Base-by-base conservation (phyloP, 2,797 vertebrate genomes). In the Onychomys leucogaster region DNA sequence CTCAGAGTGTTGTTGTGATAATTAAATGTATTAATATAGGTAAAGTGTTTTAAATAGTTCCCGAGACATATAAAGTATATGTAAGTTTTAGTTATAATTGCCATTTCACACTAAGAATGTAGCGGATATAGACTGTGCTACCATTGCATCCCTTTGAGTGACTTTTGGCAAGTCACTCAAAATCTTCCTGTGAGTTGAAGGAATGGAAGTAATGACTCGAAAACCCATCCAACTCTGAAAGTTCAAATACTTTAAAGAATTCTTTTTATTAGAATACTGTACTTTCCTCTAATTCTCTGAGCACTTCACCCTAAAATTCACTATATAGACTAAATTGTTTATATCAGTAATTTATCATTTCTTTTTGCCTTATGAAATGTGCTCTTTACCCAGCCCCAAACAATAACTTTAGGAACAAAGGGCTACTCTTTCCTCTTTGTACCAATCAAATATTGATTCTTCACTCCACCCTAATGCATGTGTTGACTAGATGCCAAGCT, bases 361-460 rank as follows among this genome's bases (percentile, higher is more conserved):
- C 59, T 83, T 92, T 88, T 94, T 77, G 85, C 41, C 41, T 17
- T 65, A 3, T 57, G 49, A 96, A 96, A n/a, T 67, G 29, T 73
- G 27, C 73, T 59, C 77, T 80, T 85, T 67, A 65, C n/a, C 6
- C 52, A 49, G 14, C 17, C 12, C 21, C n/a, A 92, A 75, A 71
- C 19, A 88, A 61, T 55, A 82, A 65, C 46, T 91, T 93, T 63
- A 86, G 52, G n/a, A 85, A 90, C 41, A 96, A 96, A 89, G 43
- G 13, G 13, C 19, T 52, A 81, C 61, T 91, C 94, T 95, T 84
- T 83, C 32, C 46, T 96, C 52, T 96, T 87, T 77, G n/a, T 5
- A 77, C 55, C 90, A 55, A 65, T 89, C 84, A 94, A 93, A 95
- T 94, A 95, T 94, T 95, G 92, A 94, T 93, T 94, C 67, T 95